Conservation (phyloP, 64 coral and sea anemone genomes). For the Montipora capricornis region DNA sequence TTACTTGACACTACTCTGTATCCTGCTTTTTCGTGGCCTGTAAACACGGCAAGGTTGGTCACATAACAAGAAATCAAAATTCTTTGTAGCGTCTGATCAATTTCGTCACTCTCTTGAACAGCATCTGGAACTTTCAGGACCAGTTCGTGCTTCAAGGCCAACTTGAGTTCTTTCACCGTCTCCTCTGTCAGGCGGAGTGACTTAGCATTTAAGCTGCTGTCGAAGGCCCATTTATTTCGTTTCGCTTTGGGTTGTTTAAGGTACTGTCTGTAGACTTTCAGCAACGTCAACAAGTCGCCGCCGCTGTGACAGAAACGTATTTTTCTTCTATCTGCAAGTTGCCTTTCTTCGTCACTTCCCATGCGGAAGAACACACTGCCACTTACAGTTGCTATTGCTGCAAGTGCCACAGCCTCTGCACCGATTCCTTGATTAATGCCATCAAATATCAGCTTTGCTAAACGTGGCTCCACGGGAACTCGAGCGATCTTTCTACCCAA, state of each 20-base stretch:
- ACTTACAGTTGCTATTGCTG: constrained; percentile 75
- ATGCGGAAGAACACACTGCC: constrained; percentile 89
- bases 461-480: constrained; percentile 76
- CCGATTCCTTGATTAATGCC: constrained; percentile 77
- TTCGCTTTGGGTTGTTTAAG: constrained; percentile 29
- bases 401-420: constrained; percentile 70
- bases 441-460: constrained; percentile 78
- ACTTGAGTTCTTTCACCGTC: constrained; percentile 78
- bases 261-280: constrained; percentile 76
- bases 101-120: not conserved
- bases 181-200: constrained; percentile 88
- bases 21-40: constrained; percentile 80
- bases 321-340: constrained; percentile 75
- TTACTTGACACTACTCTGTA: constrained; percentile 60
- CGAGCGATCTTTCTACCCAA: constrained; percentile 79
- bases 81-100: constrained; percentile 68
- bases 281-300: constrained; percentile 82
- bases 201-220: constrained; percentile 88
- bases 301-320: constrained; percentile 77
- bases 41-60: constrained; percentile 75
- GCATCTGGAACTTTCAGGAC: not conserved
- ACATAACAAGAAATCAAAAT: constrained; percentile 78
- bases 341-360: constrained; percentile 90
- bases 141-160: constrained; percentile 66
- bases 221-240: constrained; percentile 75